A percentile compares a stretch with the other conserved stretches of the same genome.
These are phyloP conservation scores for Tangara arthus DNA, from an alignment of 2,797 vertebrate genomes.

Conservation along the genomic window DNA sequence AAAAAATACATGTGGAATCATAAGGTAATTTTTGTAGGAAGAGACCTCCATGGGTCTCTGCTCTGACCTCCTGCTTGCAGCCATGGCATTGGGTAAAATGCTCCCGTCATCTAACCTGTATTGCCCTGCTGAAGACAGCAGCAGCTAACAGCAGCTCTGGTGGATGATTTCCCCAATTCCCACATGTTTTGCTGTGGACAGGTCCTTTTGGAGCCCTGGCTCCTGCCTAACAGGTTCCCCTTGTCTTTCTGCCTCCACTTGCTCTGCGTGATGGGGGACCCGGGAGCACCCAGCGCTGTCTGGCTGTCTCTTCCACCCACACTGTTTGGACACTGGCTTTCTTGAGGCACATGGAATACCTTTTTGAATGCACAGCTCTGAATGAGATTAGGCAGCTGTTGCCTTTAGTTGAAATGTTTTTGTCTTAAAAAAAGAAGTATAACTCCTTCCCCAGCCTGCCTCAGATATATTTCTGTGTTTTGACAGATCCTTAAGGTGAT, in stretches of 20 bases:
- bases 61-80: neutral
- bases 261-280: neutral
- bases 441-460: neutral
- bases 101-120: neutral
- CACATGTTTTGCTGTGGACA: neutral
- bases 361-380: neutral
- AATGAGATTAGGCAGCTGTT: neutral
- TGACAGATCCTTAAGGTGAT: neutral
- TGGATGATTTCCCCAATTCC: neutral
- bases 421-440: neutral
- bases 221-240: constrained; percentile 15
- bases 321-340: neutral
- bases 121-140: neutral
- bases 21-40: neutral
- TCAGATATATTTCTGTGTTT: neutral
- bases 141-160: neutral
- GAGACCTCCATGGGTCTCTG: neutral
- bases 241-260: neutral
- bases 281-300: fast-evolving
- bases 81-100: too few relatives aligned
- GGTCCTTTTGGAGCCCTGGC: neutral
- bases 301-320: neutral
- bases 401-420: neutral
- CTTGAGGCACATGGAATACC: neutral
- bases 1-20: neutral